A percentile compares a stretch with the other conserved stretches of the same genome.
Conservation (phyloP, 2,797 vertebrate species). For the Anguilla marmorata region DNA sequence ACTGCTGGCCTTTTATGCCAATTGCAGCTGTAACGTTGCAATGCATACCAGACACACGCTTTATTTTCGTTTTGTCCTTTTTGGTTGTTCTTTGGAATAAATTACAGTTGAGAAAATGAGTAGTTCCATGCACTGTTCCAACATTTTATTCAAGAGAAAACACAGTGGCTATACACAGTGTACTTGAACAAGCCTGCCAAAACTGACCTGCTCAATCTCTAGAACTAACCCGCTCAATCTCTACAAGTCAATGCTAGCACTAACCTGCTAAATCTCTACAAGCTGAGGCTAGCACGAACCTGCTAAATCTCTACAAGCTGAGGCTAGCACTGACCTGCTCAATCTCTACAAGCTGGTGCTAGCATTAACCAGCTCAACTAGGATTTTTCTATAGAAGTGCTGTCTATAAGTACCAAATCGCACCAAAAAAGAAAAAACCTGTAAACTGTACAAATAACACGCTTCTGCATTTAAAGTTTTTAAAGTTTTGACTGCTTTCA, state of each 20-base stretch:
- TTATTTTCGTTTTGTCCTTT: not conserved
- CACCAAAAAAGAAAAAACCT: no score
- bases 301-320: not conserved
- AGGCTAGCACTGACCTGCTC: not conserved
- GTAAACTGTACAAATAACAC: no score
- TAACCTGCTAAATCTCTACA: not conserved
- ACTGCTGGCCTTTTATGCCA: not conserved
- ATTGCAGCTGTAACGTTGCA: not conserved
- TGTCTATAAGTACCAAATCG: no score
- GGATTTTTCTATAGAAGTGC: no score
- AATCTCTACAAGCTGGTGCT: not conserved
- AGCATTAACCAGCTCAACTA: not conserved
- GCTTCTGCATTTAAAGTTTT: no score
- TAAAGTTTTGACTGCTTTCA: no score
- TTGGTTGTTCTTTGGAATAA: not conserved
- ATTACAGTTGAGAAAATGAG: not conserved
- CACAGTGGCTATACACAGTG: not conserved
- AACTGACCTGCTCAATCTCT: not conserved
- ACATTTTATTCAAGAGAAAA: not conserved
- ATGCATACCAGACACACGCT: not conserved
- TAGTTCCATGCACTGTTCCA: not conserved
- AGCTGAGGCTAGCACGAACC: not conserved
- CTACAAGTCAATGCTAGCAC: not conserved
- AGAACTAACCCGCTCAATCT: not conserved
- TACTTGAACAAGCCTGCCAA: not conserved